phyloP scores from a whole-genome alignment of 1,140 invertebrate species.

The Hermatobates lingyangjiaoensis region DNA sequence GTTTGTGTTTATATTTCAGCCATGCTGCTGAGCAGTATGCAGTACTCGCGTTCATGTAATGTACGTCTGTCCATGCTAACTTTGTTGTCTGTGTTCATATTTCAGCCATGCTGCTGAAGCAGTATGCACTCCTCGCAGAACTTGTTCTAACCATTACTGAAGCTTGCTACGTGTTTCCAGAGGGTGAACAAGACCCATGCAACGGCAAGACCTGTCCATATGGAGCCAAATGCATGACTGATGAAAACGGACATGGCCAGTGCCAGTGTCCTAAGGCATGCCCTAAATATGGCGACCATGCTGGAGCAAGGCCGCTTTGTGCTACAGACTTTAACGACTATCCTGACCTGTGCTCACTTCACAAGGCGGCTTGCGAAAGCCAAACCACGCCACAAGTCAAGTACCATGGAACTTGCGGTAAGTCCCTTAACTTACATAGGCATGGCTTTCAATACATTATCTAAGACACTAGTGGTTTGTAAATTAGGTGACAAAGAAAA shows the following conservation, averaged over 20 bases:
- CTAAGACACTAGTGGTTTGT: no score
- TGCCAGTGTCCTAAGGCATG: conserved; percentile 14
- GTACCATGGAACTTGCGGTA: conserved; percentile 77
- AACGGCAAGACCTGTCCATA: conserved; percentile 46
- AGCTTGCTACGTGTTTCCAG: conserved; percentile 13
- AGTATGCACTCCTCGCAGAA: no score
- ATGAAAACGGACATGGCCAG: conserved; percentile 2
- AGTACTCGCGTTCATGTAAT: no score
- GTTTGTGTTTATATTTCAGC: no score
- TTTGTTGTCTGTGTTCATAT: no score
- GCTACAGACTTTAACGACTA: conserved; percentile 55
- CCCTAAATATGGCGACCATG: conserved; percentile 16
- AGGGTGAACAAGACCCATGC: conserved; percentile 47
- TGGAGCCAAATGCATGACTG: conserved; percentile 52
- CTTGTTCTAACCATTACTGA: no score
- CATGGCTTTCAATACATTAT: no score
- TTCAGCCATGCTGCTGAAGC: no score
- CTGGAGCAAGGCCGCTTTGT: conserved; percentile 36
- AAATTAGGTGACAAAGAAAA: no score
- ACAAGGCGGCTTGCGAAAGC: conserved; percentile 48
- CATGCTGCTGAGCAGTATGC: no score
- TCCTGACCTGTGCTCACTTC: conserved; percentile 60
- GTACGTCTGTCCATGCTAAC: no score
- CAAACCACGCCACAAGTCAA: conserved; percentile 63
- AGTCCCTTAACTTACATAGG: conserved; percentile 28